A percentile compares a stretch with the other conserved stretches of the same genome.
Conservation (phyloP, 2,888 invertebrate species). For the Microlaimidae sp. region DNA sequence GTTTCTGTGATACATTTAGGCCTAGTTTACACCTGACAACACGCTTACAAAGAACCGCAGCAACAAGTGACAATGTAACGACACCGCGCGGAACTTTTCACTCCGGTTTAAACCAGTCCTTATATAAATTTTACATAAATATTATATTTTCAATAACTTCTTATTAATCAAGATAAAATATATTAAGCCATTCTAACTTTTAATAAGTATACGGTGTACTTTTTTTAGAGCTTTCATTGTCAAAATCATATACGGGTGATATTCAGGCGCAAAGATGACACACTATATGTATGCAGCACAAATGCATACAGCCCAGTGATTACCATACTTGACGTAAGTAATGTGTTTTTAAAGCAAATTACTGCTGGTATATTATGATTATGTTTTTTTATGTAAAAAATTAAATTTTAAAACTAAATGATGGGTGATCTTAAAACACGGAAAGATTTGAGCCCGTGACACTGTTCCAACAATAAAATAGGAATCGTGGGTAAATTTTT, state of each 20-base stretch:
- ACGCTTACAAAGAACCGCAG: no score
- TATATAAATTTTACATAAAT: no score
- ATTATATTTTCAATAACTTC: no score
- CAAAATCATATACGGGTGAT: conserved; percentile 85
- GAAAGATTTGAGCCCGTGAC: neutral
- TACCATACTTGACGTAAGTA: conserved; percentile 16
- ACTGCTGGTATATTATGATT: neutral
- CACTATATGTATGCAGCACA: conserved; percentile 67
- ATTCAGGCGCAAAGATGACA: conserved; percentile 49
- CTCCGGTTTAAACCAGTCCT: no score
- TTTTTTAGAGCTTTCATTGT: conserved; percentile 47
- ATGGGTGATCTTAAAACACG: neutral
- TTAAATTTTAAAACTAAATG: neutral
- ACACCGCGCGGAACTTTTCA: no score
- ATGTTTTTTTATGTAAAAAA: neutral
- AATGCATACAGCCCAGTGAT: conserved; percentile 69
- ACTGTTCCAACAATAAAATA: no score
- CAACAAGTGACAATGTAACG: no score
- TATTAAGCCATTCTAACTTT: no score
- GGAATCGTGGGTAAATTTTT: no score
- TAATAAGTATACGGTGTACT: no score
- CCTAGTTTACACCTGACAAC: no score
- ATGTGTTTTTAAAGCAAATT: neutral
- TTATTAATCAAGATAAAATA: neutral
- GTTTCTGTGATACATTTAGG: no score